Evolutionary conservation across 2,888 invertebrate species (phyloP), one percentile per base, ranked within the genome.

Genomic region (Xylota segnis): DNA sequence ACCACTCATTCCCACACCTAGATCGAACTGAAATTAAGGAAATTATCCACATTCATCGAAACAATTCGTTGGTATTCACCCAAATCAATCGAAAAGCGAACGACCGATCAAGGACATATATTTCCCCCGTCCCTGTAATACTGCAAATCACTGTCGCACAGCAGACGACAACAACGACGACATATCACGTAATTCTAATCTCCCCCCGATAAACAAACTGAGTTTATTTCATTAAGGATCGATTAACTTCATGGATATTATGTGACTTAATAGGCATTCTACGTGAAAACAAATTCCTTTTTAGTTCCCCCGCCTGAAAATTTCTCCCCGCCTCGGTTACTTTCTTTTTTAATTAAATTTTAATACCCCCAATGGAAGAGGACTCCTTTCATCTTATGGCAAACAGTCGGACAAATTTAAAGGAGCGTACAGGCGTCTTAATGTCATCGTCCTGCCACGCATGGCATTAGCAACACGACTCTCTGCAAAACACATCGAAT

Each of bases 211-310:
- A 45, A 34, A 65, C 54, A 37, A 56, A 75, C 34, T 27, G 16
- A 27, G 45, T 68, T 47, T 43, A 45, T 52, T 70, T 70, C 70
- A 54, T 63, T 63, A 70, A 78, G 66, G 45, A 70, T 63, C 70
- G 54, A 70, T 70, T 71, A 54, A 70, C 54, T 70, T 34, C 32
- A 72, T 61, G 52, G 52, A 43, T 68, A 56, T 68, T 56, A 29
- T 50, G 65, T 47, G 61, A 43, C 61, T 70, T 54, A 54, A 61
- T 61, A 66, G 56, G 47, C 43, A 23, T 16, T 75, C 56, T 23
- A 10, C 40, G 32, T 70, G 43, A 16, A 32, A 70, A 32, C 40
- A 14, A 34, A 70, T 37, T 12, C 23, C 10, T n/a, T 47, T 23
- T 47, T 4, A 34, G 14, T 14, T 32, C 10, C 14, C 12, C 29